phyloP scores from a whole-genome alignment of 2,113 vertebrate species.

The Lampris incognitus region DNA sequence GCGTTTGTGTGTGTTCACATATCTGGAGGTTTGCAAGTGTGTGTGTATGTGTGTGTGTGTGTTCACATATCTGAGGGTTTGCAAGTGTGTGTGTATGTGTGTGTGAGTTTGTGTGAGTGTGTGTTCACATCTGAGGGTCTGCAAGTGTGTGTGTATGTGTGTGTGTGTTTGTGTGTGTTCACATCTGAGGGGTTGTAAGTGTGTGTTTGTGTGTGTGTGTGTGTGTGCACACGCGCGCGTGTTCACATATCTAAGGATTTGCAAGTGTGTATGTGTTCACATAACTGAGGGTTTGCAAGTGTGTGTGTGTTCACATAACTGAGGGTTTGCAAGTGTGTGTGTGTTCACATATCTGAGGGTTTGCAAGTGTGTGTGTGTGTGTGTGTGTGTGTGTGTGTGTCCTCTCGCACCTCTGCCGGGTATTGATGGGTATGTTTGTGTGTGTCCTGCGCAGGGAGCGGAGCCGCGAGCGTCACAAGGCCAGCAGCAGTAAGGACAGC shows the following conservation, averaged over 20 bases:
- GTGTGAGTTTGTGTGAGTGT: neutral
- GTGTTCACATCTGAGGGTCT: too few relatives aligned
- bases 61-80: too few relatives aligned
- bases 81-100: neutral
- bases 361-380: neutral
- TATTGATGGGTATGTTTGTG: slow-evolving; percentile 11
- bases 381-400: neutral
- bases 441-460: slow-evolving; percentile 76
- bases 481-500: slow-evolving; percentile 88
- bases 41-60: too few relatives aligned
- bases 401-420: neutral
- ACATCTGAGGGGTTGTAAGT: too few relatives aligned
- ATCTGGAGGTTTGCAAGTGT: too few relatives aligned
- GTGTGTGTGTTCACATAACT: neutral
- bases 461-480: slow-evolving; percentile 90
- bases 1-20: too few relatives aligned
- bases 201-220: neutral
- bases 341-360: neutral
- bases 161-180: too few relatives aligned
- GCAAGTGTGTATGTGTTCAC: neutral
- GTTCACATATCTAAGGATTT: too few relatives aligned
- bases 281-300: too few relatives aligned
- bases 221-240: too few relatives aligned
- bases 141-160: neutral
- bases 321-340: neutral